phyloP scores from a whole-genome alignment of 2,113 vertebrate species.

The Orthonyx spaldingii region DNA sequence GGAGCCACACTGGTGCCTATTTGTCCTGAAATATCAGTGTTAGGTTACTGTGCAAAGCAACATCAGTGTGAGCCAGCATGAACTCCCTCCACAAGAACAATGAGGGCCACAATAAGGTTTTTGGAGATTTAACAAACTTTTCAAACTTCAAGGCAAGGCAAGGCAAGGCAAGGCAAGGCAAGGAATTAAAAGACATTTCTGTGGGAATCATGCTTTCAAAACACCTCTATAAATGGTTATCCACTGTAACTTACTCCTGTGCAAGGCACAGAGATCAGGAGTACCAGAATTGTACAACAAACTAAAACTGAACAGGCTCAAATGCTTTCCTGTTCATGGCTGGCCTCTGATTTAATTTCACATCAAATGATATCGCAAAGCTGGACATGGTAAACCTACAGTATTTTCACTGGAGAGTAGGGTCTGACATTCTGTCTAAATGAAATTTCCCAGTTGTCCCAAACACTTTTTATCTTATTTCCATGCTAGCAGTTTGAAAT shows the following conservation, averaged over 20 bases:
- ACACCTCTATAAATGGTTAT: not conserved
- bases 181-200: not conserved
- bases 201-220: not conserved
- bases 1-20: conserved; percentile 52
- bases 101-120: not conserved
- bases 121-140: not conserved
- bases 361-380: conserved; percentile 54
- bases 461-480: conserved; percentile 72
- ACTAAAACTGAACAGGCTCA: not conserved
- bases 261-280: not conserved
- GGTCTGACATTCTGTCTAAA: conserved; percentile 70
- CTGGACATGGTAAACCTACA: conserved; percentile 60
- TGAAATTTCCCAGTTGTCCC: conserved; percentile 77
- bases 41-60: conserved; percentile 64
- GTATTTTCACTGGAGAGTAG: conserved; percentile 61
- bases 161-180: not conserved
- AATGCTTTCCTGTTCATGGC: not conserved
- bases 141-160: not conserved
- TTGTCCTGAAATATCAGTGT: conserved; percentile 70
- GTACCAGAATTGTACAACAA: not conserved
- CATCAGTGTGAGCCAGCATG: conserved; percentile 38
- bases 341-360: conserved; percentile 66
- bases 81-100: conserved; percentile 62
- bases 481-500: conserved; percentile 64
- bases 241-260: not conserved